Conservation (phyloP, 2,888 invertebrate genomes). For the Netelia virgata region DNA sequence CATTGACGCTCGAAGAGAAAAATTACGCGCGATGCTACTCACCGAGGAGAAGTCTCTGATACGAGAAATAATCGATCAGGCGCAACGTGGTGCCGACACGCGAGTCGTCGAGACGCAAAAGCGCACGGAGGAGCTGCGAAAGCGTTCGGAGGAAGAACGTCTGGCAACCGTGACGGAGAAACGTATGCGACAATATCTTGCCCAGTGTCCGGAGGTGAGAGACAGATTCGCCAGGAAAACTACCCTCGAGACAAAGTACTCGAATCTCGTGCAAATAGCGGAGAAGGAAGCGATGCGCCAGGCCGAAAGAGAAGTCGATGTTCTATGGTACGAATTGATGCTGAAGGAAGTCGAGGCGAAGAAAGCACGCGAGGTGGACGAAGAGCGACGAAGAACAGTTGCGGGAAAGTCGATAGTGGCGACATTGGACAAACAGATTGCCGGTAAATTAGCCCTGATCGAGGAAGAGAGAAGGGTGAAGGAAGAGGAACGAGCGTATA, state of each 20-base stretch:
- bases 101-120: constrained; percentile 86
- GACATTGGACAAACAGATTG: constrained; percentile 76
- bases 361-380: constrained; percentile 71
- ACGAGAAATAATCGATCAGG: constrained; percentile 86
- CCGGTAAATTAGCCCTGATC: constrained; percentile 73
- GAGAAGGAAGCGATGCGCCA: constrained; percentile 87
- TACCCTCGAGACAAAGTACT: constrained; percentile 86
- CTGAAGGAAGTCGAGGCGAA: constrained; percentile 87
- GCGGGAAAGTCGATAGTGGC: constrained; percentile 56
- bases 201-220: constrained; percentile 85
- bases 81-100: constrained; percentile 85
- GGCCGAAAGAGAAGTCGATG: constrained; percentile 87
- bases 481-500: constrained; percentile 75
- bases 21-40: constrained; percentile 82
- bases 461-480: constrained; percentile 71
- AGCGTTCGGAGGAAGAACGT: constrained; percentile 86
- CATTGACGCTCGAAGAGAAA: constrained; percentile 84
- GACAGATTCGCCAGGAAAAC: constrained; percentile 85
- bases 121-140: constrained; percentile 85
- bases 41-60: constrained; percentile 86
- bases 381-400: constrained; percentile 69
- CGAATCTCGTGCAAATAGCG: constrained; percentile 87
- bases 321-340: constrained; percentile 88
- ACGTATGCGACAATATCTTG: constrained; percentile 84
- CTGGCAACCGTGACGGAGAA: constrained; percentile 85